phyloP scores from a whole-genome alignment of 2,113 vertebrate genomes.

The Euleptes europaea region DNA sequence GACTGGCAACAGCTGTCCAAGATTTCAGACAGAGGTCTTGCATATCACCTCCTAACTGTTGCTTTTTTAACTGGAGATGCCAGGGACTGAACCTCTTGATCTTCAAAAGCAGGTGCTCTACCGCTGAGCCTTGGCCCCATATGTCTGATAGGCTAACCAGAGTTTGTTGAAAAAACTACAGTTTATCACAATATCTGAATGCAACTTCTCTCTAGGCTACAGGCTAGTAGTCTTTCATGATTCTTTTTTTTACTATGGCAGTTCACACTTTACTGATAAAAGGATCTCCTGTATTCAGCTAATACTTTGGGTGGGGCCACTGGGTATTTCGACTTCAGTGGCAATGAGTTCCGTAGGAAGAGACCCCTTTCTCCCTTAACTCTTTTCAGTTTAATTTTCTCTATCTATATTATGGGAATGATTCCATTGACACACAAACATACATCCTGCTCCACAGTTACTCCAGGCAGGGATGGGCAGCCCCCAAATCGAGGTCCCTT shows the following conservation, averaged over 20 bases:
- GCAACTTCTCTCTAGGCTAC: background rate
- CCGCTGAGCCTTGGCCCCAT: too few relatives aligned
- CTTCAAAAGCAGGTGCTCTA: too few relatives aligned
- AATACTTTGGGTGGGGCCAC: background rate
- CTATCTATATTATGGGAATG: too few relatives aligned
- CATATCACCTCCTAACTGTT: too few relatives aligned
- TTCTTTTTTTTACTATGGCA: background rate
- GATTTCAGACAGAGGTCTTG: too few relatives aligned
- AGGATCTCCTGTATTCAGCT: background rate
- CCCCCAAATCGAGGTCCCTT: constrained; percentile 9
- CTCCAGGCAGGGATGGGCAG: constrained; percentile 57
- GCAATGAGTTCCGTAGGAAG: background rate
- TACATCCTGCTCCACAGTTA: constrained; percentile 34
- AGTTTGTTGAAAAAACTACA: too few relatives aligned
- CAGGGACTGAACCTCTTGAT: too few relatives aligned
- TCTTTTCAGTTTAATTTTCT: background rate
- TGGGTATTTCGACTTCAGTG: background rate
- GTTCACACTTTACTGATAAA: background rate
- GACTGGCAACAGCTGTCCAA: too few relatives aligned
- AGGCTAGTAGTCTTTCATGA: background rate
- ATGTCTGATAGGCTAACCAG: too few relatives aligned
- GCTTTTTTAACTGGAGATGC: too few relatives aligned
- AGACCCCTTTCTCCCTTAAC: background rate
- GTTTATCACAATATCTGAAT: too few relatives aligned
- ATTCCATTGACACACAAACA: background rate